Conservation (phyloP, 2,797 vertebrate genomes). For the Crocidura indochinensis region DNA sequence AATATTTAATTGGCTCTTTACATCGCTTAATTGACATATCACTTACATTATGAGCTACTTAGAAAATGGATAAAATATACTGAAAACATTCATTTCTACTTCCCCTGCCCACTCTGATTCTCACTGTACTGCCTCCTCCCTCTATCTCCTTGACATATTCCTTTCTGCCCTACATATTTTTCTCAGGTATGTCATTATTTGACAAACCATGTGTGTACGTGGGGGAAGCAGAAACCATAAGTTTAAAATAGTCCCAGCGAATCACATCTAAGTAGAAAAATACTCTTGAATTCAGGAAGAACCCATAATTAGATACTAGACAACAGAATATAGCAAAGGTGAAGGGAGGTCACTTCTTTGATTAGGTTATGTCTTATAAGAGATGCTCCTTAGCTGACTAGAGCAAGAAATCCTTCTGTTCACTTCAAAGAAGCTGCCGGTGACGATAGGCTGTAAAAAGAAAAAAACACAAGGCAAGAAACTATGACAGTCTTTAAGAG, state of each 20-base stretch:
- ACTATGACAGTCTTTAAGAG: rapidly evolving
- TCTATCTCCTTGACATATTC: rapidly evolving
- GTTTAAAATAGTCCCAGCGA: background rate
- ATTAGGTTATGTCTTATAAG: background rate
- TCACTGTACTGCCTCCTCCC: rapidly evolving
- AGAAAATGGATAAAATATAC: constrained; percentile 24
- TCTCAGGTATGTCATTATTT: background rate
- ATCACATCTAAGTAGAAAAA: background rate
- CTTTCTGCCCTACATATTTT: background rate
- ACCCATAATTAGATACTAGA: background rate
- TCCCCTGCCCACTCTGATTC: background rate
- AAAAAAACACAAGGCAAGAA: background rate
- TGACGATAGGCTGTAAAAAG: background rate
- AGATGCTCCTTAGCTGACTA: background rate
- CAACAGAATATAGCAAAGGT: background rate
- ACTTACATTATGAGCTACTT: constrained; percentile 23
- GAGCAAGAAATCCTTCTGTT: background rate
- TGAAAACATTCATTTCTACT: background rate
- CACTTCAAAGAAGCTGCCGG: background rate
- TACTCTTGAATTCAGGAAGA: background rate
- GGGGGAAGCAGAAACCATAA: background rate
- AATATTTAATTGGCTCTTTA: constrained; percentile 20
- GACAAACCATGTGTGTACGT: background rate
- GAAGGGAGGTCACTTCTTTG: background rate
- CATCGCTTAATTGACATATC: background rate